A percentile compares a stretch with the other conserved stretches of the same genome.
Evolutionary conservation across 2,888 invertebrate species (phyloP).

Genomic region (Eupithecia subumbrata): DNA sequence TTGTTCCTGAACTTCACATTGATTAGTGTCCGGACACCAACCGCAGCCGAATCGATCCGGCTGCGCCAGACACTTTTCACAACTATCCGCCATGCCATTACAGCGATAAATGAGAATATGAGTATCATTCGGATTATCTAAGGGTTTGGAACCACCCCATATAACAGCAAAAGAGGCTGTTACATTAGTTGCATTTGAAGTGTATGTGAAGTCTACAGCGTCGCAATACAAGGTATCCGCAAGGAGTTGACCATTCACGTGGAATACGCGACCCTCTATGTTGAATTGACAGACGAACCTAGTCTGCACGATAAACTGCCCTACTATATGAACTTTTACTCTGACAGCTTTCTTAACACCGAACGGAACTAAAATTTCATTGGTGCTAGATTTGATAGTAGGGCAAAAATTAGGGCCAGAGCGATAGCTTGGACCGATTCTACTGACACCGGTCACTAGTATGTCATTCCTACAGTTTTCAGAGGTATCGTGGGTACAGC

Average conservation of each 20-base stretch:
- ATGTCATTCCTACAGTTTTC: slow-evolving; percentile 98
- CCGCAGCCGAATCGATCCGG: background rate
- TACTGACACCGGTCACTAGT: slow-evolving; percentile 94
- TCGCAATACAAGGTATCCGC: slow-evolving; percentile 98
- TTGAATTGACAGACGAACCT: slow-evolving; percentile 98
- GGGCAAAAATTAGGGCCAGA: slow-evolving; percentile 98
- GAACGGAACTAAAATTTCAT: slow-evolving; percentile 96
- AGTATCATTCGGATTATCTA: slow-evolving; percentile 98
- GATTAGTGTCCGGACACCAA: background rate
- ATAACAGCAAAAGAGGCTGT: slow-evolving; percentile 97
- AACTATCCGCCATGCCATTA: background rate
- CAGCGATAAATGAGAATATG: slow-evolving; percentile 96
- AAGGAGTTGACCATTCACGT: slow-evolving; percentile 94
- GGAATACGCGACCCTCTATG: slow-evolving; percentile 96
- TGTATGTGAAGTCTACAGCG: slow-evolving; percentile 95
- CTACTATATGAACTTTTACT: slow-evolving; percentile 97
- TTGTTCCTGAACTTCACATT: background rate
- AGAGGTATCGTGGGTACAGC: slow-evolving; percentile 97
- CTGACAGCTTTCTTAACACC: slow-evolving; percentile 95
- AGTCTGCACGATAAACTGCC: slow-evolving; percentile 97
- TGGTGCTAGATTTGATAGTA: slow-evolving; percentile 94
- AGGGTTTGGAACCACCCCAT: slow-evolving; percentile 96
- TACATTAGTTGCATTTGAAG: slow-evolving; percentile 95
- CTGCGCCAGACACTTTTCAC: slow-evolving; percentile 7
- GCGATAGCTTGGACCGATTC: slow-evolving; percentile 95